A percentile compares a stretch with the other conserved stretches of the same genome.
Conservation (phyloP, 1,140 invertebrate genomes). For the Physella acuta region DNA sequence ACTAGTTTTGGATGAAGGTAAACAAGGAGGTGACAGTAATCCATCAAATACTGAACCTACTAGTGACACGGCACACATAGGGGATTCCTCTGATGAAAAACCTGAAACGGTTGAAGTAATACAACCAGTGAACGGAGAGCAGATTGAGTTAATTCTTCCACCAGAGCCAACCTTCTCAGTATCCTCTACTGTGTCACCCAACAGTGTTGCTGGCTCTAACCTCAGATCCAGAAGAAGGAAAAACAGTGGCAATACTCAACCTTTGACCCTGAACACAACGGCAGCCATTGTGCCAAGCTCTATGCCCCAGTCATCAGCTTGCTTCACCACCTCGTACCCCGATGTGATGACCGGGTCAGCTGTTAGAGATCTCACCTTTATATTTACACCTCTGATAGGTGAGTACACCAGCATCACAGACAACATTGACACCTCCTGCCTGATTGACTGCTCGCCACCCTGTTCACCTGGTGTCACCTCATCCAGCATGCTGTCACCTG, state of each 20-base stretch:
- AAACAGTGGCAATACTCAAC: neutral
- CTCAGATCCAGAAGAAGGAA: neutral
- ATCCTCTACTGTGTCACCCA: too few relatives aligned
- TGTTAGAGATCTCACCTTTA: constrained; percentile 61
- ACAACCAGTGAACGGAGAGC: too few relatives aligned
- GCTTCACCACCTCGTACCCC: constrained; percentile 50
- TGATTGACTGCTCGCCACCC: constrained; percentile 71
- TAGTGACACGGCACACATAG: too few relatives aligned
- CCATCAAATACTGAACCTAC: too few relatives aligned
- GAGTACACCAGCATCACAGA: constrained; percentile 94
- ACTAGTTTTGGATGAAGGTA: too few relatives aligned
- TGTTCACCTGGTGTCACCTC: constrained; percentile 64
- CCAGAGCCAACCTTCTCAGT: too few relatives aligned
- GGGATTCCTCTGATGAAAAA: too few relatives aligned
- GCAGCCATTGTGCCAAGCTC: constrained; percentile 24
- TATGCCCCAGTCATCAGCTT: constrained; percentile 51
- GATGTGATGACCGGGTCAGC: constrained; percentile 26
- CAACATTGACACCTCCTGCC: constrained; percentile 80
- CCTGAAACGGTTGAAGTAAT: too few relatives aligned
- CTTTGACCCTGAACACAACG: constrained; percentile 23
- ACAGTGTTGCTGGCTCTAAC: too few relatives aligned
- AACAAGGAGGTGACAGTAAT: too few relatives aligned
- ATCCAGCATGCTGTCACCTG: constrained; percentile 60
- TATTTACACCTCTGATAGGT: constrained; percentile 79
- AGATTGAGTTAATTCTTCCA: too few relatives aligned